phyloP scores from a whole-genome alignment of 1,140 invertebrate species.

The Drosophila bifasciata region DNA sequence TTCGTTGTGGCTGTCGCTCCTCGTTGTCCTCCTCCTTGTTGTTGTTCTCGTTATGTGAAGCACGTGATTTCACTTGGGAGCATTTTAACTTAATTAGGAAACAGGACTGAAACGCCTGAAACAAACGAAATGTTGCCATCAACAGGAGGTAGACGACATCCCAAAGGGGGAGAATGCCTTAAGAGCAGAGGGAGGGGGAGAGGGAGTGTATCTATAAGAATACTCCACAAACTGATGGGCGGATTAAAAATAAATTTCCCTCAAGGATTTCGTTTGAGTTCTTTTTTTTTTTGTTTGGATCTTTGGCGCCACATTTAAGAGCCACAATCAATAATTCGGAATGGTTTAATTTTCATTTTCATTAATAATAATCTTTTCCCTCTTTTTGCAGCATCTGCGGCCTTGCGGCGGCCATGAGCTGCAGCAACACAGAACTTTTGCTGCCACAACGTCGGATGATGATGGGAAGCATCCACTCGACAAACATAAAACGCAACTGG shows the following conservation, averaged over 20 bases:
- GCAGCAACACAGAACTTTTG: slow-evolving; percentile 66
- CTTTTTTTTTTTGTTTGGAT: slow-evolving; percentile 29
- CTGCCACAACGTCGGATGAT: slow-evolving; percentile 48
- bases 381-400: slow-evolving; percentile 22
- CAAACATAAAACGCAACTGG: slow-evolving; percentile 57
- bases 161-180: neutral
- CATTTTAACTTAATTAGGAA: slow-evolving; percentile 81
- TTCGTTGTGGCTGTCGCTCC: slow-evolving; percentile 26
- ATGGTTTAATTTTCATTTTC: slow-evolving; percentile 44
- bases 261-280: too few species aligned
- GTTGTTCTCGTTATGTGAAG: slow-evolving; percentile 55
- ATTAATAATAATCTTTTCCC: slow-evolving; percentile 66
- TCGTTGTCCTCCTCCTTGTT: neutral
- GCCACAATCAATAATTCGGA: slow-evolving; percentile 66
- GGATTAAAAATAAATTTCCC: too few species aligned
- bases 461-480: slow-evolving; percentile 42
- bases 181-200: too few species aligned
- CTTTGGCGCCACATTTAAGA: slow-evolving; percentile 42
- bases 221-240: too few species aligned
- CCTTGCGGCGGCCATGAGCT: slow-evolving; percentile 39
- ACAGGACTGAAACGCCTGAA: slow-evolving; percentile 22
- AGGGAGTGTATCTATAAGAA: too few species aligned
- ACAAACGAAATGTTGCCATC: slow-evolving; percentile 35
- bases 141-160: neutral
- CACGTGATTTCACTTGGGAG: slow-evolving; percentile 79